Conservation (phyloP, 2,888 invertebrate genomes). For the Rhingia campestris region DNA sequence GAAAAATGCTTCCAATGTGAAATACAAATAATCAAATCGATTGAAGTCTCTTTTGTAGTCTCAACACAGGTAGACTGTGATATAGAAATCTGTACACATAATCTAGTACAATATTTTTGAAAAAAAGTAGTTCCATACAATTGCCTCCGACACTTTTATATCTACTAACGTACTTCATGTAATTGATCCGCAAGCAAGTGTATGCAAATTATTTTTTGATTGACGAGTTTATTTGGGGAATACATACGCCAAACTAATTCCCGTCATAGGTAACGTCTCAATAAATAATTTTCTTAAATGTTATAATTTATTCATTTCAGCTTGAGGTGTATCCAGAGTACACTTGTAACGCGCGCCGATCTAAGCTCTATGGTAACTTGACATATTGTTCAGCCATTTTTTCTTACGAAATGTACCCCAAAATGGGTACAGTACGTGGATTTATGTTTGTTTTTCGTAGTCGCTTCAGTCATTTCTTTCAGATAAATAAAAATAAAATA, state of each 20-base stretch:
- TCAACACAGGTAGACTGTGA: too few relatives aligned
- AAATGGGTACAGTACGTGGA: neutral
- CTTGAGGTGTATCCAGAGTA: constrained; percentile 5
- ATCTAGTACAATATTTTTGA: too few relatives aligned
- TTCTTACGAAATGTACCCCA: constrained; percentile 29
- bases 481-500: constrained; percentile 36
- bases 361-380: constrained; percentile 9
- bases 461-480: constrained; percentile 28
- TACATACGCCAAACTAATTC: constrained; percentile 42
- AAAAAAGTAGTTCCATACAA: too few relatives aligned
- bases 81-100: too few relatives aligned
- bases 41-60: too few relatives aligned
- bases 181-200: neutral
- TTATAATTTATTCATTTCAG: neutral
- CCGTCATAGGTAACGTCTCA: constrained; percentile 21
- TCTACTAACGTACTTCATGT: neutral
- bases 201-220: neutral
- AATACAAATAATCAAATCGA: too few relatives aligned
- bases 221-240: neutral
- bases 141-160: too few relatives aligned
- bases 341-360: constrained; percentile 3
- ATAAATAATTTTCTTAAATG: neutral
- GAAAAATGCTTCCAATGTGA: too few relatives aligned
- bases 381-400: constrained; percentile 21
- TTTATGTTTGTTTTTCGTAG: constrained; percentile 18